Base-by-base conservation (phyloP, 2,888 invertebrate species). In the Ectemnius cavifrons region DNA sequence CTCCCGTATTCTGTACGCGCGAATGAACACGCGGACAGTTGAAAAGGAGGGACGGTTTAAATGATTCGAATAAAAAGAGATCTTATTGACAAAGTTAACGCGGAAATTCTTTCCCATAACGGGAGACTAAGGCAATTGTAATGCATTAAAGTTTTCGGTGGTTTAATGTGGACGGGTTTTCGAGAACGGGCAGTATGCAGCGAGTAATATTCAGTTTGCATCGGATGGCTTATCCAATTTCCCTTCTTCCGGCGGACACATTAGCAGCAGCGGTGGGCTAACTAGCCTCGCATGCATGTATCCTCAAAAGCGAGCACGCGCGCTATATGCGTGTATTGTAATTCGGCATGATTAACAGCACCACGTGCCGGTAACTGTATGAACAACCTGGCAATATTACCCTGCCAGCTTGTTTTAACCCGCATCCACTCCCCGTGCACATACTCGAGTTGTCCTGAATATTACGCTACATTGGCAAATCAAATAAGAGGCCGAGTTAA, bases 271-370 rank as follows among this genome's bases (percentile, higher is more conserved):
- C 82, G 77, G 79, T 67, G 82, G 74, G 71, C 79, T 77, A 82
- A 82, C 82, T 82, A 69, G 77, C 84, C 79, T 82, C 84, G 71
- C 84, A 71, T 82, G 64, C 75, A 82, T 82, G 37, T 37, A 37
- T 37, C 37, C 82, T 84, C 84, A 75, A 37, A 37, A 37, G 37
- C 37, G 37, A 37, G 37, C 37, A 84, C 84, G 82, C 69, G 77
- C 84, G 60, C 74, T 71, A 71, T 71, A 73, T 73, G 74, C 84
- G 72, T 79, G 82, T 73, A 84, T 80, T 80, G 84, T 83, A 83
- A 83, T 83, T 83, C 84, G 82, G 79, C 73, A 82, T 84, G 82
- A 83, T 83, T 83, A 83, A 83, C 82, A 84, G 76, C 84, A 74
- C 82, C 82, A 72, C 78, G 82, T 82, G 82, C 80, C 80, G 74